phyloP scores from a whole-genome alignment of 2,888 invertebrate genomes.

The Lasioglossum pauxillum region DNA sequence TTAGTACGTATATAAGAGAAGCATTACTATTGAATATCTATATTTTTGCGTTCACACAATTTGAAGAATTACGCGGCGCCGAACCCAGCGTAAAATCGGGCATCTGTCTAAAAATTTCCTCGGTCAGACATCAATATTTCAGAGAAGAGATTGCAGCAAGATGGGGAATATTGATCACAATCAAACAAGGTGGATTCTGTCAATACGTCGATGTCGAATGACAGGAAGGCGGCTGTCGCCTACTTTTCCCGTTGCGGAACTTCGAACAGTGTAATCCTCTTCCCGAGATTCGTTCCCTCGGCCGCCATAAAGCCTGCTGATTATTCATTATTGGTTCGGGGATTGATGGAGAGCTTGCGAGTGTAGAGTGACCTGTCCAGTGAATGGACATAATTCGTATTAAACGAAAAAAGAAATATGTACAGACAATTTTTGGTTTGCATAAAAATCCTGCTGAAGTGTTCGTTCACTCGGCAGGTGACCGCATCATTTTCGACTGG shows the following conservation, averaged over 20 bases:
- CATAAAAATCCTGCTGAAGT: too few relatives aligned
- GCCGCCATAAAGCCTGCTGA: not conserved
- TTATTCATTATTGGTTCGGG: not conserved
- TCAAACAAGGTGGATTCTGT: conserved; percentile 7
- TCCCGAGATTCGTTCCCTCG: not conserved
- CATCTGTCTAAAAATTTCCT: not conserved
- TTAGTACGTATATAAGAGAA: not conserved
- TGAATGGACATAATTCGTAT: not conserved
- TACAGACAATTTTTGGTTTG: not conserved
- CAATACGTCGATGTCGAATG: conserved; percentile 21
- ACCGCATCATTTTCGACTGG: not conserved
- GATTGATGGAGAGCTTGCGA: not conserved
- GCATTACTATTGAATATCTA: not conserved
- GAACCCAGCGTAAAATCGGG: not conserved
- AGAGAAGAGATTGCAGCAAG: not conserved
- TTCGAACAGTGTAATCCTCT: conserved; percentile 4
- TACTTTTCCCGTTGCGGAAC: not conserved
- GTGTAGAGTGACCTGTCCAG: not conserved
- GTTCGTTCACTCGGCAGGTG: too few relatives aligned
- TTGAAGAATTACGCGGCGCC: not conserved
- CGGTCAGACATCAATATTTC: not conserved
- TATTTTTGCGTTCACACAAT: not conserved
- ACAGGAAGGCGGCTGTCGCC: not conserved
- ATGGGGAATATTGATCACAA: conserved; percentile 30
- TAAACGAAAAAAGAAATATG: not conserved